Percentiles rank a stretch among this genome's conserved stretches.
phyloP scores from a whole-genome alignment of 2,888 invertebrate species.

The Coelinius sp. region DNA sequence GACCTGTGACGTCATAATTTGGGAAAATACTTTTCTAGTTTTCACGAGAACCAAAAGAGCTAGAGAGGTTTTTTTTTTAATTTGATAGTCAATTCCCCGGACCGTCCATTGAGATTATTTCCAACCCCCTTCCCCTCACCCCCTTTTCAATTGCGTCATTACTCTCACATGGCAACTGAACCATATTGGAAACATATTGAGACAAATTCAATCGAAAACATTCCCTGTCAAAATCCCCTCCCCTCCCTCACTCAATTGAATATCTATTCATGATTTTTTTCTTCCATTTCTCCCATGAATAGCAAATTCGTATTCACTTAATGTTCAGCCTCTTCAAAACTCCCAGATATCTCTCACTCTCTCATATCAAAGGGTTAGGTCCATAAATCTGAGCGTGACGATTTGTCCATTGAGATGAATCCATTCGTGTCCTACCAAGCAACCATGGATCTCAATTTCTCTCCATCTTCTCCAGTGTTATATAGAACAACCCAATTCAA shows the following conservation, averaged over 20 bases:
- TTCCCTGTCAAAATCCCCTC: not conserved
- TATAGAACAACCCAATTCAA: constrained; percentile 6
- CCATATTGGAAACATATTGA: not conserved
- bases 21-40: not conserved
- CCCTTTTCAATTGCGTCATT: no score
- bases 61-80: not conserved
- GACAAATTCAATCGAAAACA: not conserved
- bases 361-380: not conserved
- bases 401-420: constrained; percentile 34
- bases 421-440: constrained; percentile 30
- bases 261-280: constrained; percentile 6
- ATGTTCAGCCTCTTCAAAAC: constrained; percentile 12
- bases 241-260: not conserved
- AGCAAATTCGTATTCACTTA: constrained; percentile 17
- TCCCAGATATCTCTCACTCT: not conserved
- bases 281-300: not conserved
- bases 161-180: no score
- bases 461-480: not conserved
- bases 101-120: no score
- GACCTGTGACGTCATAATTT: not conserved
- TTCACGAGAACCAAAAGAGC: not conserved
- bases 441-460: not conserved
- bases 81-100: not conserved
- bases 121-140: no score
- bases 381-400: constrained; percentile 26